Base-by-base conservation (phyloP, 1,140 invertebrate genomes). In the Aleiodes sp. region DNA sequence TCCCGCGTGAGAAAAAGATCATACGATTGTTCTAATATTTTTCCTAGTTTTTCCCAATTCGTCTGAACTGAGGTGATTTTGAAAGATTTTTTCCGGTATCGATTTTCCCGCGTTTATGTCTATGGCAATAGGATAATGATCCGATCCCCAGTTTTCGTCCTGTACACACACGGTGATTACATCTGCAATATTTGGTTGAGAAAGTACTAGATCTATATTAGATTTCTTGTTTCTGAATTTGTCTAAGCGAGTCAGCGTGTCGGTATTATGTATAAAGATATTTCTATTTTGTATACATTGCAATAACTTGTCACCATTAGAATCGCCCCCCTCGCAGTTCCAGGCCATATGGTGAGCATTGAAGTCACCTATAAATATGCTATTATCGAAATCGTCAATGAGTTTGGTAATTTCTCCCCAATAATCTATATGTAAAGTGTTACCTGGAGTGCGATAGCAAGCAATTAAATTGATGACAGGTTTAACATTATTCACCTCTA, bases 131-230 rank as follows among this genome's bases (percentile, higher is more conserved):
- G 60, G 60, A 43, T 26, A 70, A 21, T 70, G 43, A 26, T 67
- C 71, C 19, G 64, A 68, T 3, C 63, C 59, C 64, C 39, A 64
- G 1, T 35, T 70, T 19, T 73, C 71, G n/a, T 70, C 68, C 6
- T 14, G 12, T 8, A 63, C 65, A 3, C 59, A 14, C 12, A 67
- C 21, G 2, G 57, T 39, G 2, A 70, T 29, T 31, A 24, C 43
- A 16, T 70, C 46, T 2, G 68, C 14, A 4, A 73, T 19, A 10
- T 52, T 26, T 12, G 26, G 68, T 1, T 43, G 31, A n/a, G 71
- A 66, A 1, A 73, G 28, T 0, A 60, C 21, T 6, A 73, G 39
- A 33, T 73, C 68, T 4, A 73, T n/a, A 24, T 72, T 72, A 6
- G 60, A 72, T 29, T 43, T 62, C 7, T 37, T 59, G 8, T 59